Evolutionary conservation across 1,140 invertebrate species (phyloP).

Genomic region (Bicyclus anynana): DNA sequence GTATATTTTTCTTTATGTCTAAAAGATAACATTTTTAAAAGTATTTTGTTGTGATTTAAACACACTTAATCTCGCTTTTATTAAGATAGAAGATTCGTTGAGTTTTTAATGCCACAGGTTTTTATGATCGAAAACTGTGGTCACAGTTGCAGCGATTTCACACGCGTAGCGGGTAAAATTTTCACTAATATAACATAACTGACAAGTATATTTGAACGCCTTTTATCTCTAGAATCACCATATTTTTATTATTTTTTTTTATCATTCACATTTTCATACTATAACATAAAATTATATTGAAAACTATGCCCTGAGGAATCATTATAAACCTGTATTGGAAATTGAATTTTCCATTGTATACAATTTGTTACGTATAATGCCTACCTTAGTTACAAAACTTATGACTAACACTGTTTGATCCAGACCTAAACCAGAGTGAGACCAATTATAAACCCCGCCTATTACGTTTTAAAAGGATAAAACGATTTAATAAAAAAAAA

Average conservation of each 20-base stretch:
- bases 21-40: constrained; percentile 7
- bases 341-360: too few species aligned
- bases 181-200: too few species aligned
- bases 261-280: too few species aligned
- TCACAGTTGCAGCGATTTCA: not conserved
- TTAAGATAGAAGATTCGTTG: constrained; percentile 19
- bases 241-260: too few species aligned
- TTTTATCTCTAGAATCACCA: too few species aligned
- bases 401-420: not conserved
- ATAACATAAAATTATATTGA: too few species aligned
- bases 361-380: too few species aligned
- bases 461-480: constrained; percentile 3
- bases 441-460: not conserved
- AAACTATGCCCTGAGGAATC: too few species aligned
- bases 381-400: too few species aligned
- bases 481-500: constrained; percentile 22
- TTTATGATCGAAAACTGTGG: constrained; percentile 17
- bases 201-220: too few species aligned
- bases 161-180: not conserved
- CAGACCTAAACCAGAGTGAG: not conserved
- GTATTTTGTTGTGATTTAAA: constrained; percentile 14
- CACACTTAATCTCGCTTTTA: constrained; percentile 17
- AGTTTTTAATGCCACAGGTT: constrained; percentile 14
- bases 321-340: too few species aligned
- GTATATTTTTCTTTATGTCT: not conserved